Evolutionary conservation across 1,140 invertebrate genomes (phyloP).

Genomic region (Macrosteles quadrilineatus): DNA sequence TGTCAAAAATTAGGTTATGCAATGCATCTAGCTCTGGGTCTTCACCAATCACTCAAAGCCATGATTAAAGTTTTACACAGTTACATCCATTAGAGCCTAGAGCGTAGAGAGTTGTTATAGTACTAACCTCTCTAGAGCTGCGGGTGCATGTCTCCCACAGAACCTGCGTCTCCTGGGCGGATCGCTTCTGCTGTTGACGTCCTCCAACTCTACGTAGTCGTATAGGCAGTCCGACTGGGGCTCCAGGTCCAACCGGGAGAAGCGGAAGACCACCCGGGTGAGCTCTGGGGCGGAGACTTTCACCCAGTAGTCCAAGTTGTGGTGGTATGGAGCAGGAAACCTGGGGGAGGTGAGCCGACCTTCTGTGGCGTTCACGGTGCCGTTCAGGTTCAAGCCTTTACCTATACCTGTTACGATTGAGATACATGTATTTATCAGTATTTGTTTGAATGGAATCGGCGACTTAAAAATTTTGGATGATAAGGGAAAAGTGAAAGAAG

Average conservation of each 20-base stretch:
- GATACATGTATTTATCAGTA: constrained; percentile 33
- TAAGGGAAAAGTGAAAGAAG: too few relatives aligned
- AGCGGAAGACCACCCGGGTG: constrained; percentile 64
- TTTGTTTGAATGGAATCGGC: too few relatives aligned
- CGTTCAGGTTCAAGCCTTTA: constrained; percentile 50
- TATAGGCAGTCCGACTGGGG: constrained; percentile 73
- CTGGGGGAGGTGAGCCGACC: constrained; percentile 62
- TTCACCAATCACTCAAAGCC: too few relatives aligned
- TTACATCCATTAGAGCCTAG: too few relatives aligned
- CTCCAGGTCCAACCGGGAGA: constrained; percentile 68
- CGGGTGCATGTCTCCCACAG: constrained; percentile 56
- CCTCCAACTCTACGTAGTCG: constrained; percentile 64
- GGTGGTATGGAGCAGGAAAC: constrained; percentile 65
- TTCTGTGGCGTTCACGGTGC: constrained; percentile 55
- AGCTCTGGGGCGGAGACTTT: constrained; percentile 59
- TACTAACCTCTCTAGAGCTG: constrained; percentile 38
- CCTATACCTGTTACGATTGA: constrained; percentile 52
- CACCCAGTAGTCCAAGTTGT: constrained; percentile 66
- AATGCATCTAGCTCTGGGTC: too few relatives aligned
- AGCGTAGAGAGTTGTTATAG: too few relatives aligned
- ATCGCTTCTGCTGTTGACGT: constrained; percentile 19
- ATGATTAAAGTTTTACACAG: too few relatives aligned
- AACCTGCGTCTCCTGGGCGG: constrained; percentile 22
- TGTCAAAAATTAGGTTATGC: too few relatives aligned
- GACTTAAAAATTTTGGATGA: too few relatives aligned